These are phyloP conservation scores for Heliconius congener DNA, from an alignment of 1,140 invertebrate genomes.

Conservation along the genomic window DNA sequence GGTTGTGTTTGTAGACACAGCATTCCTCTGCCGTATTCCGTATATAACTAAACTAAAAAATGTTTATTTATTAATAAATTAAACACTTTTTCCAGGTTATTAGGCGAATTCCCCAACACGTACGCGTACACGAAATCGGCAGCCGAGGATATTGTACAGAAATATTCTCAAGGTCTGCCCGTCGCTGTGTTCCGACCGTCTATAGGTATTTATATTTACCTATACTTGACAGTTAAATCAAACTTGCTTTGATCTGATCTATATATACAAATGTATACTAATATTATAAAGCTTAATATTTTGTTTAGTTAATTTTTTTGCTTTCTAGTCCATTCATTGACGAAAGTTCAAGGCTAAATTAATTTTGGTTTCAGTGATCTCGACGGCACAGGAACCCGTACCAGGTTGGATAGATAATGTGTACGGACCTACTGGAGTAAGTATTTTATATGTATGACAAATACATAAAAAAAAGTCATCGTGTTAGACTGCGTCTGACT, in stretches of 20 bases:
- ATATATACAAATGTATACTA: no score
- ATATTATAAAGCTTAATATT: no score
- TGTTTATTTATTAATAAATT: no score
- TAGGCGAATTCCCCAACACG: constrained; percentile 91
- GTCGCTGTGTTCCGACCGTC: constrained; percentile 87
- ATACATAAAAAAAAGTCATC: no score
- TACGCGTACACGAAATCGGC: constrained; percentile 93
- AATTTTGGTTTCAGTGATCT: constrained; percentile 85
- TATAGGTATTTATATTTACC: constrained; percentile 79
- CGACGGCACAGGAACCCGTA: constrained; percentile 88
- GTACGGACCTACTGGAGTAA: constrained; percentile 93
- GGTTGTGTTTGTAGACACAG: no score
- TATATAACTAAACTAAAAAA: no score
- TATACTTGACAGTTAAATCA: no score
- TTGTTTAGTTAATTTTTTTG: no score
- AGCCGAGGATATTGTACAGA: constrained; percentile 87
- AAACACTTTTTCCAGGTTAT: constrained; percentile 77
- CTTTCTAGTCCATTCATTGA: no score
- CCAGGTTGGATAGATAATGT: constrained; percentile 96
- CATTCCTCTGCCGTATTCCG: no score
- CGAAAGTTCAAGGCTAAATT: background rate
- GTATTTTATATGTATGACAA: constrained; percentile 29
- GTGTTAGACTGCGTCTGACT: no score
- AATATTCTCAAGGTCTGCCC: constrained; percentile 86
- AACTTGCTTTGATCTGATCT: no score